A percentile compares a stretch with the other conserved stretches of the same genome.
phyloP scores from a whole-genome alignment of 2,797 vertebrate genomes.

The Cyclopterus lumpus region DNA sequence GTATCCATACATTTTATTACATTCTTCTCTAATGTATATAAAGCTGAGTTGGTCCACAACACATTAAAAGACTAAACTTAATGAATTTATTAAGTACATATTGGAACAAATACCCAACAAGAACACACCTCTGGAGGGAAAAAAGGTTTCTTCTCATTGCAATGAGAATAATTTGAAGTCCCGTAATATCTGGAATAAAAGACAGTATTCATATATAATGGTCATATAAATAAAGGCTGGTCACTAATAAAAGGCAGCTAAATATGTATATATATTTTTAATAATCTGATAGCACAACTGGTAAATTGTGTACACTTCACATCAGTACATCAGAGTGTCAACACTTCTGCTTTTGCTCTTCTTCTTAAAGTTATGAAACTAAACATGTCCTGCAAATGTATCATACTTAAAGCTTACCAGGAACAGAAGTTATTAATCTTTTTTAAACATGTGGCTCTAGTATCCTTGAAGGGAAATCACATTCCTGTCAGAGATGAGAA shows the following conservation, averaged over 20 bases:
- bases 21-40: slow-evolving; percentile 23
- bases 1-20: slow-evolving; percentile 10
- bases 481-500: background rate
- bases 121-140: background rate
- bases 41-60: slow-evolving; percentile 30
- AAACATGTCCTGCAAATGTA: background rate
- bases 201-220: background rate
- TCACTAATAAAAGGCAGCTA: background rate
- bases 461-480: background rate
- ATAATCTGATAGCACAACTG: background rate
- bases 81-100: slow-evolving; percentile 1
- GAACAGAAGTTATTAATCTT: background rate
- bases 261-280: background rate
- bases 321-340: background rate
- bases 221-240: background rate
- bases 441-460: background rate
- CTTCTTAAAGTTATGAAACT: background rate
- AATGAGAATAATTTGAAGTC: slow-evolving; percentile 3
- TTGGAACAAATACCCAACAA: slow-evolving; percentile 11
- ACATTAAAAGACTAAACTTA: background rate
- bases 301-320: background rate
- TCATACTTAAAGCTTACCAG: background rate
- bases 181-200: background rate
- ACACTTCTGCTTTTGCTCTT: background rate
- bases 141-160: background rate